phyloP scores from a whole-genome alignment of 2,888 invertebrate species.

The Bhutanitis thaidina region DNA sequence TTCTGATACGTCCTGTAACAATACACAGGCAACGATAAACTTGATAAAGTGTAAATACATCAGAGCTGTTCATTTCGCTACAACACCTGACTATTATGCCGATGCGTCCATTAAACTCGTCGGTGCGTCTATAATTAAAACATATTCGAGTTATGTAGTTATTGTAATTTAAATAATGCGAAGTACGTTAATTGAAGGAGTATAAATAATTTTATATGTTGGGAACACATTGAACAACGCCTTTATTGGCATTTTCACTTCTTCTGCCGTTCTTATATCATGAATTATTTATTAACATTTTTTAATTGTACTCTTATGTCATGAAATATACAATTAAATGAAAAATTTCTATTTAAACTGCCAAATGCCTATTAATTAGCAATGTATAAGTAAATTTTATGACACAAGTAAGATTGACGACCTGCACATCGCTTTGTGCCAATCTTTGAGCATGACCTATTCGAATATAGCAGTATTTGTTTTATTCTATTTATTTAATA shows the following conservation, averaged over 20 bases:
- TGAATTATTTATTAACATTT: no score
- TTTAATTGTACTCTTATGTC: no score
- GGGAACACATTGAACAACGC: background rate
- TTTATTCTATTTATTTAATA: no score
- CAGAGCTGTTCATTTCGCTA: background rate
- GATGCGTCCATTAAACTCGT: constrained; percentile 2
- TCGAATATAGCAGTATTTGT: no score
- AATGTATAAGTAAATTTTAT: no score
- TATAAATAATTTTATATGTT: background rate
- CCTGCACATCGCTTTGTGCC: no score
- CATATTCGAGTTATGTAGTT: constrained; percentile 2
- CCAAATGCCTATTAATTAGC: no score
- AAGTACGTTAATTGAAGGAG: background rate
- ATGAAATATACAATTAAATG: no score
- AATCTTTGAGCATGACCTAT: no score
- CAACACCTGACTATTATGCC: constrained; percentile 15
- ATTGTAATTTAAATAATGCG: background rate
- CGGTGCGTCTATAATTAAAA: constrained; percentile 7
- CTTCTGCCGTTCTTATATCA: no score
- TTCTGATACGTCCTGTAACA: background rate
- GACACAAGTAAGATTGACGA: no score
- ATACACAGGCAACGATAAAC: background rate
- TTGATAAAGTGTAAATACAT: constrained; percentile 11
- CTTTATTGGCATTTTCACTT: background rate
- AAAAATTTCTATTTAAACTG: no score